Percentiles rank a stretch among this genome's conserved stretches.
Evolutionary conservation across 2,797 vertebrate genomes (phyloP).

Genomic region (Anguilla obscura): DNA sequence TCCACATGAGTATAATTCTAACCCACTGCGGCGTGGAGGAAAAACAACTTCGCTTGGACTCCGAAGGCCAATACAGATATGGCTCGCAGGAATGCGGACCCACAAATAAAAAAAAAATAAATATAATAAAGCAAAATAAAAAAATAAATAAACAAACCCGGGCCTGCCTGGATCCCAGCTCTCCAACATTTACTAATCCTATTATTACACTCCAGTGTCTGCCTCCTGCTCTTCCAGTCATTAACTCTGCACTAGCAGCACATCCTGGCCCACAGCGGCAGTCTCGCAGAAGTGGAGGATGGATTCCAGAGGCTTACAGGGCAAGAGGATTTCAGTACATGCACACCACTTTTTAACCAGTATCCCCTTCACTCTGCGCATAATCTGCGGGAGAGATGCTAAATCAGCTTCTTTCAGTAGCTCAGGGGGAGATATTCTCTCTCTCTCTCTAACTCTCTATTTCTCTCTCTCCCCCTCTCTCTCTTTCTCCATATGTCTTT

Average conservation of each 20-base stretch:
- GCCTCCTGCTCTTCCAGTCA: conserved; percentile 49
- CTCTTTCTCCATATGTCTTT: not conserved
- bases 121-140: conserved; percentile 33
- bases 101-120: conserved; percentile 25
- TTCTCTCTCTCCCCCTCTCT: not conserved
- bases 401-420: conserved; percentile 43
- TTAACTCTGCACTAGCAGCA: conserved; percentile 47
- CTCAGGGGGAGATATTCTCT: conserved; percentile 32
- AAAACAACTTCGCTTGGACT: not conserved
- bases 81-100: not conserved
- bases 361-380: conserved; percentile 40
- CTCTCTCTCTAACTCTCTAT: not conserved
- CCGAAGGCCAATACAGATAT: not conserved
- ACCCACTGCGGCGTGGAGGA: not conserved
- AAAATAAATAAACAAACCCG: conserved; percentile 37
- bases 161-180: conserved; percentile 33
- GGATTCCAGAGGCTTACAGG: conserved; percentile 44
- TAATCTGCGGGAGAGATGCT: conserved; percentile 48
- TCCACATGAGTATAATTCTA: not conserved
- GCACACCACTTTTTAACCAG: conserved; percentile 37
- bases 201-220: conserved; percentile 50
- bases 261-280: conserved; percentile 47
- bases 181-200: conserved; percentile 51
- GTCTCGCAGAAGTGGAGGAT: conserved; percentile 31
- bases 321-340: conserved; percentile 44